Evolutionary conservation across 2,797 vertebrate species (phyloP), one percentile per base, ranked within the genome.

Genomic region (Lagocephalus sceleratus): DNA sequence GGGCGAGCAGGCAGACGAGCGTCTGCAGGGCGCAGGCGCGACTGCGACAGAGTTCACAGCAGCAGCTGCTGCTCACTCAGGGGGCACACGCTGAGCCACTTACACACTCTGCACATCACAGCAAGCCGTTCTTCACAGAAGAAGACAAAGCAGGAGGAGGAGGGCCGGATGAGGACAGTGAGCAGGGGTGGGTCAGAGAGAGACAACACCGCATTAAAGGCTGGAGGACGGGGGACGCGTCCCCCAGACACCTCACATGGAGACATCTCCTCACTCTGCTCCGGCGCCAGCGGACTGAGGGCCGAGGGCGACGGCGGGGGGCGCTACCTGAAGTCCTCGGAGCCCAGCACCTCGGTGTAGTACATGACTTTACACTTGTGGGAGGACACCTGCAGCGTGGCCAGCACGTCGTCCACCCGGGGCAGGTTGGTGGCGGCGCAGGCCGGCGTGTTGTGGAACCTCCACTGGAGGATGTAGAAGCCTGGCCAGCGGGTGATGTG

Each of bases 281-380:
- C n/a, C n/a, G n/a, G n/a, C n/a, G n/a, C n/a, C n/a, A n/a, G n/a
- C n/a, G n/a, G n/a, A n/a, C n/a, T 4, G 23, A 19, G 19, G 52
- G 62, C 63, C 55, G 71, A 75, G 74, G 48, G 6, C 74, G 19
- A 73, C 67, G 61, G 75, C 42, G 77, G 75, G 76, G 39, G 61
- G 9, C 32, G 44, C n/a, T n/a, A 99, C 97, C 96, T 94, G 90
- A 99, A 99, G 80, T 99, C 97, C 81, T 97, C 96, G 0, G 97
- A 99, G 79, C 94, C 96, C 79, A 99, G 87, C 69, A 98, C 94
- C 83, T 99, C 97, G 0, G 96, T 99, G 82, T 98, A 99, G 88
- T 94, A 99, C 97, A 99, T 98, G 77, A 99, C 95, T 90, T 99
- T 99, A 76, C 97, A 98, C 73, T 99, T 99, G 88, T 99, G 95